Evolutionary conservation across 2,888 invertebrate genomes (phyloP).

Genomic region (Stratiomys singularior): DNA sequence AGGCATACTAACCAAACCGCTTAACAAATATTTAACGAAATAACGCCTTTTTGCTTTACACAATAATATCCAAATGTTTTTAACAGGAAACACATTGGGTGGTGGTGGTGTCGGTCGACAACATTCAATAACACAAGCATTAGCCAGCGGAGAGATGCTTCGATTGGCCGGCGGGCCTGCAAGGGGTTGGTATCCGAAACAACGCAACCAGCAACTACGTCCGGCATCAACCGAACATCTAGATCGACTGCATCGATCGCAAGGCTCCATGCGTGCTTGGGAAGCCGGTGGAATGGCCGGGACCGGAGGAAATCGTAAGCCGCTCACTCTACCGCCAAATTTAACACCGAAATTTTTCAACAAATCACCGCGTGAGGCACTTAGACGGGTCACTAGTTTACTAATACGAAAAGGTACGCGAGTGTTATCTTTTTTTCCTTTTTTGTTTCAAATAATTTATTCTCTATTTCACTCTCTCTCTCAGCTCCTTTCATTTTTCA

Average conservation of each 20-base stretch:
- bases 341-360: constrained; percentile 90
- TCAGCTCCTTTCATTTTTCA: constrained; percentile 13
- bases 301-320: constrained; percentile 73
- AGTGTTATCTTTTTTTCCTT: constrained; percentile 28
- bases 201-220: constrained; percentile 74
- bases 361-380: constrained; percentile 86
- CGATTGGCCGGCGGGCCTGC: constrained; percentile 83
- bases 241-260: constrained; percentile 71
- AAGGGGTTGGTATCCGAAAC: constrained; percentile 85
- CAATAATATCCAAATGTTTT: constrained; percentile 58
- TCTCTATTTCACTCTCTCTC: background rate
- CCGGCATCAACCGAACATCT: constrained; percentile 88
- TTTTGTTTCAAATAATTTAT: constrained; percentile 20
- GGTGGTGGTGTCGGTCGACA: constrained; percentile 68
- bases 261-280: constrained; percentile 68
- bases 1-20: too few species aligned
- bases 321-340: constrained; percentile 87
- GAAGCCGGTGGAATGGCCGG: constrained; percentile 61
- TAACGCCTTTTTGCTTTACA: background rate
- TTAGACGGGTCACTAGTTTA: constrained; percentile 88
- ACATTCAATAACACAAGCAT: constrained; percentile 67
- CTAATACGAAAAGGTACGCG: constrained; percentile 83
- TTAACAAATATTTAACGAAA: too few species aligned
- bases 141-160: constrained; percentile 82
- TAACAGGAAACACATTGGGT: constrained; percentile 68